phyloP scores from a whole-genome alignment of 2,113 vertebrate species.

The Catharus minimus region DNA sequence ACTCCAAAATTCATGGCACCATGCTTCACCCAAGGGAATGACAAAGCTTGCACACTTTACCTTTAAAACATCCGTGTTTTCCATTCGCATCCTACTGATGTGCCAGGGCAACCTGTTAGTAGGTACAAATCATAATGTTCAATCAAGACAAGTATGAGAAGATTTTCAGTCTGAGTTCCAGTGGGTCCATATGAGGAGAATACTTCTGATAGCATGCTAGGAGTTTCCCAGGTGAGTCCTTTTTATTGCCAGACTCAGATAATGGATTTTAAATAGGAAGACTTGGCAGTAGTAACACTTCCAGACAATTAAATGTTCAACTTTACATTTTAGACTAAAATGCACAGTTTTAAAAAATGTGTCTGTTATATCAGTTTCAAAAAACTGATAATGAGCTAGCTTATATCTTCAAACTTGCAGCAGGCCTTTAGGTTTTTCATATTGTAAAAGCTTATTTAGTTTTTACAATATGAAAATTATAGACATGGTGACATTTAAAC shows the following conservation, averaged over 20 bases:
- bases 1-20: background rate
- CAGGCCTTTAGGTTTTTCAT: constrained; percentile 53
- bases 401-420: constrained; percentile 68
- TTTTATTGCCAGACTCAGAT: background rate
- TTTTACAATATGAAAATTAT: constrained; percentile 80
- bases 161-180: background rate
- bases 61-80: background rate
- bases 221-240: background rate
- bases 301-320: constrained; percentile 2
- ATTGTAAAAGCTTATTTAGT: constrained; percentile 69
- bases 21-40: background rate
- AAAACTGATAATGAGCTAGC: constrained; percentile 33
- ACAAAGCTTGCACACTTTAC: background rate
- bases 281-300: background rate
- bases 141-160: background rate
- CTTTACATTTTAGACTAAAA: constrained; percentile 45
- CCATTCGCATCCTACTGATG: background rate
- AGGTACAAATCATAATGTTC: background rate
- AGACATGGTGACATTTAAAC: constrained; percentile 81
- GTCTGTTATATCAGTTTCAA: constrained; percentile 58
- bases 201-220: background rate
- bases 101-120: background rate
- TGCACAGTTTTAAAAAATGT: constrained; percentile 52
- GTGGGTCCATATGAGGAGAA: background rate
- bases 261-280: background rate